Base-by-base conservation (phyloP, 2,888 invertebrate species). In the Yponomeuta plumbellus region DNA sequence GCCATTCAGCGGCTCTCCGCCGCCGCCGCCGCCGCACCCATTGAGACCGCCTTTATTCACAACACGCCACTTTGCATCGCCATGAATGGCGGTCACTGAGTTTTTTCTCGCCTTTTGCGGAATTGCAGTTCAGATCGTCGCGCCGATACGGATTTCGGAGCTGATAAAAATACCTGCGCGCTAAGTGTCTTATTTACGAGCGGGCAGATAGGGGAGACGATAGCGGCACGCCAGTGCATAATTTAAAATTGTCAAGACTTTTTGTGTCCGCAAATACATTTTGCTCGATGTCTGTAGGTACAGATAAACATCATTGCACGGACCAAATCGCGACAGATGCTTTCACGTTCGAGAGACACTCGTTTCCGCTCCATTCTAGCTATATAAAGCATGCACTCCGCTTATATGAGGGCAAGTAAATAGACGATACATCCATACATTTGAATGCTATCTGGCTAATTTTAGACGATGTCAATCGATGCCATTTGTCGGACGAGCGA, bases 391-490 rank as follows among this genome's bases (percentile, higher is more conserved):
- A 67, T 65, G 66, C 66, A 63, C 65, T 67, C 69, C 62, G 67
- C 67, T 65, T 65, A 59, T 63, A 66, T 61, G 67, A 68, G 67
- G 69, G 72, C 70, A 72, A 74, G 73, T 76, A 76, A 77, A 77
- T 76, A 74, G 44, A 74, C 73, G 69, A 69, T 69, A 66, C 66
- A 71, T 69, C 70, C 69, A 72, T 26, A 40, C 66, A 66, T 66
- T 66, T 61, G 61, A 59, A 40, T 61, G 56, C 39, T 59, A 56
- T 71, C 71, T 70, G 70, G 74, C 81, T 82, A 85, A 74, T 77
- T 75, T 80, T 85, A 84, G 83, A 71, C 34, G 44, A 72, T 81
- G 82, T 83, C 82, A 84, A 84, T 83, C 80, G 80, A 71, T 76
- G 76, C 75, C 80, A 76, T 80, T 80, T 77, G 80, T 80, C 79